Base-by-base conservation (phyloP, 2,797 vertebrate species). In the Sebastes kiyomatsui region DNA sequence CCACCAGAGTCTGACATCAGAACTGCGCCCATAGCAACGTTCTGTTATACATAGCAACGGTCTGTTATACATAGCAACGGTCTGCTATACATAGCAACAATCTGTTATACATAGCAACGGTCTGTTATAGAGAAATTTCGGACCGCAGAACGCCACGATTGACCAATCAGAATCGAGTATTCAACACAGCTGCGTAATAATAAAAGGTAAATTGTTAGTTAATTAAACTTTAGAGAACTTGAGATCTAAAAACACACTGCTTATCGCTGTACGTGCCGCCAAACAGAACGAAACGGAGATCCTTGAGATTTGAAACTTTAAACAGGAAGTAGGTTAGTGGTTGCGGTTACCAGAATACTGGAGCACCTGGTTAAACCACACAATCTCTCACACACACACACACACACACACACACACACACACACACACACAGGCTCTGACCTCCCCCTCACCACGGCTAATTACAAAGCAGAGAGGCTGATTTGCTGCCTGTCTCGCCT, bases 381-480 rank as follows among this genome's bases (percentile, higher is more conserved):
- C 67, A 27, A 2, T 13, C 22, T n/a, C 52, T 59, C 46, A 10
- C 32, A 25, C 56, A 42, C 58, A 30, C 33, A 35, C 81, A 42
- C 64, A 61, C 67, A 25, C 32, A 14, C 32, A 25, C 46, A 42
- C 58, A 30, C 64, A 42, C 35, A 55, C 56, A 33, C 80, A 42
- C 56, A 38, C 56, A 30, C 65, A 30, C 54, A 55, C 65, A 32
- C 38, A 42, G 60, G 32, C 11, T n/a, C 32, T 22, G 6, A 62
- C 30, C 60, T 38, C 22, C 35, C 61, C n/a, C 33, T 22, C 66
- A 56, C 25, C 25, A 23, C 33, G 30, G 49, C 22, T 86, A 75
- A 86, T 86, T 80, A 86, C 59, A 84, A 80, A 78, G 81, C 73
- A 72, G 55, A 49, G 66, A 64, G 60, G 55, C 67, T 60, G 71